Conservation (phyloP, 2,888 invertebrate genomes). For the Rugalucina vietnamica region DNA sequence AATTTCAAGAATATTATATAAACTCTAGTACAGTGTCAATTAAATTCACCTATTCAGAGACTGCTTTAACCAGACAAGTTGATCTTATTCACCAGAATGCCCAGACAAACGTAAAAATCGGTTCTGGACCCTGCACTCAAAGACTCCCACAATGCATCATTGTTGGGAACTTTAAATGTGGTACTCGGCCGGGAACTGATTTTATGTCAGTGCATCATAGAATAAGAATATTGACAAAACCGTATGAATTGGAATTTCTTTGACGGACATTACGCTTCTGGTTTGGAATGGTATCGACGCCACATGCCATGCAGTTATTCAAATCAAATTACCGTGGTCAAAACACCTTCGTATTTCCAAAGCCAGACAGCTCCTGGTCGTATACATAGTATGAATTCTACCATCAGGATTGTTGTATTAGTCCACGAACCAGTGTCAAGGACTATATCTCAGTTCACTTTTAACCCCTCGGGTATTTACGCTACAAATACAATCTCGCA, state of each 20-base stretch:
- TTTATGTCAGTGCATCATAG: conserved; percentile 9
- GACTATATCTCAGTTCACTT: conserved; percentile 90
- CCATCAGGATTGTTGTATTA: conserved; percentile 93
- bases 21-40: too few relatives aligned
- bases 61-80: not conserved
- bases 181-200: not conserved
- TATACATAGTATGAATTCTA: conserved; percentile 95
- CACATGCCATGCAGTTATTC: conserved; percentile 96
- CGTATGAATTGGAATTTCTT: conserved; percentile 39
- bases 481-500: not conserved
- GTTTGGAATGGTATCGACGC: conserved; percentile 93
- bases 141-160: not conserved
- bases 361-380: conserved; percentile 96
- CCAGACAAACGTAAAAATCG: not conserved
- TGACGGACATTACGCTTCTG: conserved; percentile 86
- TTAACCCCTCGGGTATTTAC: not conserved
- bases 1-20: too few relatives aligned
- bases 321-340: conserved; percentile 97
- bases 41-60: not conserved
- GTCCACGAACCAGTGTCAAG: conserved; percentile 97
- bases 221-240: conserved; percentile 20
- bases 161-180: not conserved
- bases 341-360: conserved; percentile 98
- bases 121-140: not conserved
- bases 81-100: not conserved